These are phyloP conservation scores for Aurelia sp. DNA, from an alignment of 30 jellyfish, hydroid and myxozoan species.

Conservation along the genomic window DNA sequence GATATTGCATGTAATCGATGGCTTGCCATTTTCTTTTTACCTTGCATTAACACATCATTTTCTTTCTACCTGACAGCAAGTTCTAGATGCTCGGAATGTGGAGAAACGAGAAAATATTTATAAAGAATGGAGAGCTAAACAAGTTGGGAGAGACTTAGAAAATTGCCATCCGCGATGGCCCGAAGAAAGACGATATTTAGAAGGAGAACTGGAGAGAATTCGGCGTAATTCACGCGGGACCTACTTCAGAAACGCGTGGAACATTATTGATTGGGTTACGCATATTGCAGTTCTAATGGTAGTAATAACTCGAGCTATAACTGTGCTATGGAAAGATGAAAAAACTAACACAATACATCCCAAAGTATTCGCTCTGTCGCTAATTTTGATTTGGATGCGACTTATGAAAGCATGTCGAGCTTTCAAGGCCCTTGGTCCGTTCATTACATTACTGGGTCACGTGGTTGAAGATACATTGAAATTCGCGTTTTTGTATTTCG, in stretches of 20 bases:
- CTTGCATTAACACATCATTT: too few relatives aligned
- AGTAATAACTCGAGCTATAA: conserved; percentile 81
- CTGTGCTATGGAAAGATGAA: conserved; percentile 64
- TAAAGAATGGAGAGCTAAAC: conserved; percentile 96
- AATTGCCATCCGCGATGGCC: conserved; percentile 99
- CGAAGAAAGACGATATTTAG: conserved; percentile 92
- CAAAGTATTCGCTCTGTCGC: conserved; percentile 85
- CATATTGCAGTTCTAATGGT: conserved; percentile 84
- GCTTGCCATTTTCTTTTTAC: too few relatives aligned
- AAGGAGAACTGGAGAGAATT: conserved; percentile 89
- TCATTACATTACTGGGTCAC: conserved; percentile 96
- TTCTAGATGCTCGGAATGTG: conserved; percentile 87
- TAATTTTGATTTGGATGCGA: conserved; percentile 94
- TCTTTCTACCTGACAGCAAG: conserved; percentile 75
- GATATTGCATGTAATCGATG: too few relatives aligned
- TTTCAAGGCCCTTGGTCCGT: conserved; percentile 97
- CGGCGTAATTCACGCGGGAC: conserved; percentile 84
- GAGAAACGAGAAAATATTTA: conserved; percentile 84
- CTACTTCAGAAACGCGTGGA: conserved; percentile 98
- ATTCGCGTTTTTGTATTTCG: conserved; percentile 95
- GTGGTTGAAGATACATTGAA: conserved; percentile 96
- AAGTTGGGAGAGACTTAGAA: conserved; percentile 93
- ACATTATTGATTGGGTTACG: conserved; percentile 92
- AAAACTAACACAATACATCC: conserved; percentile 77
- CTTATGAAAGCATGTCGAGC: conserved; percentile 95